A percentile compares a stretch with the other conserved stretches of the same genome.
phyloP scores from a whole-genome alignment of 2,888 invertebrate species.

The Sturmia bella region DNA sequence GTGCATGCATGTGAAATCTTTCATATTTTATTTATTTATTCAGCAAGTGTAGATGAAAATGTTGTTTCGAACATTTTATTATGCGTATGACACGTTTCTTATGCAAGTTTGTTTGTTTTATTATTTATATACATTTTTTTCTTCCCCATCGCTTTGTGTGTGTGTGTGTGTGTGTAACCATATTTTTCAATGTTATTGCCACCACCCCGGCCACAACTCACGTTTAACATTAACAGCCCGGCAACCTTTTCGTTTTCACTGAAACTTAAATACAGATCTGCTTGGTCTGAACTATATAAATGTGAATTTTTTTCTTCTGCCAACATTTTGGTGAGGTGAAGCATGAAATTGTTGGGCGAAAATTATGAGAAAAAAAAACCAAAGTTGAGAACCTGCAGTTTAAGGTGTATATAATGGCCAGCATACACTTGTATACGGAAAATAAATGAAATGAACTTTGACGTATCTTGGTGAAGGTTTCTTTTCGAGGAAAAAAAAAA shows the following conservation, averaged over 20 bases:
- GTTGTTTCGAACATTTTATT: slow-evolving; percentile 51
- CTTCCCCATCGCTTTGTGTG: not conserved
- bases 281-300: slow-evolving; percentile 34
- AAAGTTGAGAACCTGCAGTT: not conserved
- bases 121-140: slow-evolving; percentile 13
- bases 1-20: slow-evolving; percentile 5
- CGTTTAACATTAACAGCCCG: not conserved
- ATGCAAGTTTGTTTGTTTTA: slow-evolving; percentile 43
- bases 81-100: slow-evolving; percentile 58
- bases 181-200: slow-evolving; percentile 55
- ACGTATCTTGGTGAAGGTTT: slow-evolving; percentile 50
- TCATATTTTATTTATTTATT: slow-evolving; percentile 49
- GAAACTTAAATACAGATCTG: slow-evolving; percentile 2
- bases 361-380: slow-evolving; percentile 6
- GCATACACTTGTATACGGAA: not conserved
- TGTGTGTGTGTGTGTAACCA: not conserved
- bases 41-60: slow-evolving; percentile 31
- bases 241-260: not conserved
- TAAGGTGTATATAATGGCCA: slow-evolving; percentile 45
- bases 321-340: slow-evolving; percentile 17
- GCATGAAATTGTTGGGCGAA: slow-evolving; percentile 33
- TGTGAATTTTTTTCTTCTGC: slow-evolving; percentile 6
- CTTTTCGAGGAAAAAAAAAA: slow-evolving; percentile 26
- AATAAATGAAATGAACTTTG: slow-evolving; percentile 52
- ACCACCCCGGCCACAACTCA: slow-evolving; percentile 16